Evolutionary conservation across 2,888 invertebrate genomes (phyloP), one percentile per base, ranked within the genome.

Genomic region (Lysandra bellargus): DNA sequence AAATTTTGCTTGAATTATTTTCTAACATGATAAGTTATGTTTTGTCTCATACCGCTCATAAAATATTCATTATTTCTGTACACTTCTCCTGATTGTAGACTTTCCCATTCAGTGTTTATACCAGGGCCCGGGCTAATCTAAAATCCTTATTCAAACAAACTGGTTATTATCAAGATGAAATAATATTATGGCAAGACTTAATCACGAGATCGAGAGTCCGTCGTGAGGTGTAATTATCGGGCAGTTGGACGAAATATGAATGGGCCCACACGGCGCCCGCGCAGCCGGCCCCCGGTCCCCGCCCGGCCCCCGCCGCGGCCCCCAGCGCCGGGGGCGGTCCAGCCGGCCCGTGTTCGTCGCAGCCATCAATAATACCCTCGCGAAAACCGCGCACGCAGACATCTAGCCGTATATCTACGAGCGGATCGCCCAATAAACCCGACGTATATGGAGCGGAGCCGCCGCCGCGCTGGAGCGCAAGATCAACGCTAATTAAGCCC

Each of bases 401-500:
- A 88, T 89, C 89, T 87, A 88, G 87, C 83, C 85, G 86, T 86
- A 85, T 87, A 90, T 89, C 91, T 88, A 87, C 88, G 90, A 90
- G 89, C 86, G 60, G 90, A 89, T 89, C 86, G 87, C 85, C 89
- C 90, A 89, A 89, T 90, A 90, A 90, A 90, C 86, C 87, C 86
- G 88, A 89, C 92, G 85, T 91, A 91, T 89, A 89, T 88, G 88
- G 88, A 89, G 87, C 88, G 80, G 78, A 78, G 82, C 81, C 82
- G 82, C 80, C 89, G 87, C 87, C 57, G 57, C 89, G 87, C 87
- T 17, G 57, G 57, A 90, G 87, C 89, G 88, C 88, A 89, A 89
- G 90, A 90, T 88, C 91, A 88, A 91, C 90, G 88, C 90, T 93
- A 93, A 94, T 93, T 94, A 94, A 91, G 88, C 88, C 85, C 91